phyloP scores from a whole-genome alignment of 2,888 invertebrate genomes.

The Trimorus sp. region DNA sequence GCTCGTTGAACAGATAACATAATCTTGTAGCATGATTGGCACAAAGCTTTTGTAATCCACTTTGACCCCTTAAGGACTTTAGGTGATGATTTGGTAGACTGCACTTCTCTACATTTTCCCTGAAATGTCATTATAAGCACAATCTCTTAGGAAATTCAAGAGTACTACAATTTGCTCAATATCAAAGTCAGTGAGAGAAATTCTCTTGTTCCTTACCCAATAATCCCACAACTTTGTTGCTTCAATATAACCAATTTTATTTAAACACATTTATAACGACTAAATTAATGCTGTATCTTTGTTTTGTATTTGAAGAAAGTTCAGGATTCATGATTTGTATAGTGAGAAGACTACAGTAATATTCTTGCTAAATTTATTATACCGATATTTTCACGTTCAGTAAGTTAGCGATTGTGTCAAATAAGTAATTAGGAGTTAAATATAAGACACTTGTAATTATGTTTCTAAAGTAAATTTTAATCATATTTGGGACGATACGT shows the following conservation, averaged over 20 bases:
- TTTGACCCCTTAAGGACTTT: conserved; percentile 62
- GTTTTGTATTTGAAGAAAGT: no score
- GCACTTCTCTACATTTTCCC: conserved; percentile 38
- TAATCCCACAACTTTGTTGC: conserved; percentile 12
- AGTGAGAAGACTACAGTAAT: no score
- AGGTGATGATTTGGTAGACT: conserved; percentile 54
- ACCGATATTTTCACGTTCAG: no score
- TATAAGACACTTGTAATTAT: no score
- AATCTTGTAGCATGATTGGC: conserved; percentile 61
- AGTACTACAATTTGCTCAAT: conserved; percentile 12
- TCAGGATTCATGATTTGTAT: no score
- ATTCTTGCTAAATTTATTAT: no score
- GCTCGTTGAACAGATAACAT: conserved; percentile 65
- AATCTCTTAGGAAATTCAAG: conserved; percentile 36
- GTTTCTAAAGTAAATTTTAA: no score
- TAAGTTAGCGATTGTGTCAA: no score
- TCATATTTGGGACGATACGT: no score
- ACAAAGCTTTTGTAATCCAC: conserved; percentile 62
- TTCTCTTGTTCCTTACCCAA: conserved; percentile 3
- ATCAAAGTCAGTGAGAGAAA: conserved; percentile 31
- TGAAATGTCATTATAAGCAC: conserved; percentile 42
- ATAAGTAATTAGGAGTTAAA: no score
- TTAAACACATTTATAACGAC: not conserved
- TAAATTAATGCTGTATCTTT: no score
- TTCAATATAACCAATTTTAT: not conserved